phyloP scores from a whole-genome alignment of 2,888 invertebrate species.

The Lycocerus yunnanus region DNA sequence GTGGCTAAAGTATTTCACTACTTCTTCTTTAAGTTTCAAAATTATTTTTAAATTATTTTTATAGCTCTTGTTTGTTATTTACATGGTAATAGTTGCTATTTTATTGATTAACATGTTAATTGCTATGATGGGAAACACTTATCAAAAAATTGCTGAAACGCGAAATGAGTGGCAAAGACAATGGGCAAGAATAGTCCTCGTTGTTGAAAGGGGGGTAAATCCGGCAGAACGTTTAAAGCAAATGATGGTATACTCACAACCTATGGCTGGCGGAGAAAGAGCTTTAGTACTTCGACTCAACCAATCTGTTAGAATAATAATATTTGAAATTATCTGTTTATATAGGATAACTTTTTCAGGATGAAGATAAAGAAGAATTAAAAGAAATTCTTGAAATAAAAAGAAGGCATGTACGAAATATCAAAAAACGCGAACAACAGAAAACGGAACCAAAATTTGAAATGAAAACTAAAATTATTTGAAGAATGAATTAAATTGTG shows the following conservation, averaged over 20 bases:
- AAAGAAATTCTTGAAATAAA: constrained; percentile 92
- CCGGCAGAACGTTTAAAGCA: constrained; percentile 85
- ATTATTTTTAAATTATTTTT: constrained; percentile 50
- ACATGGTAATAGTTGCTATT: constrained; percentile 96
- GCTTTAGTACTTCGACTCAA: constrained; percentile 87
- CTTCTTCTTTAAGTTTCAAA: background rate
- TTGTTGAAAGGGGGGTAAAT: constrained; percentile 95
- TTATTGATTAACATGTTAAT: constrained; percentile 97
- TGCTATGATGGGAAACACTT: constrained; percentile 99
- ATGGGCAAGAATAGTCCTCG: constrained; percentile 97
- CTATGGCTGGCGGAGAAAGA: constrained; percentile 86
- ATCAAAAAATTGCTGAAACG: constrained; percentile 96
- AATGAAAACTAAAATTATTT: background rate
- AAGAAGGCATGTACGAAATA: constrained; percentile 78
- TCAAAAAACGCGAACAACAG: constrained; percentile 65
- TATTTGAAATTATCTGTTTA: background rate
- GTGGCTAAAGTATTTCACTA: constrained; percentile 77
- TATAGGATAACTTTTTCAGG: constrained; percentile 60
- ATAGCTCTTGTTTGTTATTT: constrained; percentile 86
- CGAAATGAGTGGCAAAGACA: constrained; percentile 97
- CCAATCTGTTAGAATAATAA: constrained; percentile 70
- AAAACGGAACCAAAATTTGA: background rate
- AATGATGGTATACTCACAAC: constrained; percentile 90
- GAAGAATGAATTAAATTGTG: too few relatives aligned
- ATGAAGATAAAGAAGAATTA: constrained; percentile 92